phyloP scores from a whole-genome alignment of 2,797 vertebrate genomes.

The Sebastes iracundus region DNA sequence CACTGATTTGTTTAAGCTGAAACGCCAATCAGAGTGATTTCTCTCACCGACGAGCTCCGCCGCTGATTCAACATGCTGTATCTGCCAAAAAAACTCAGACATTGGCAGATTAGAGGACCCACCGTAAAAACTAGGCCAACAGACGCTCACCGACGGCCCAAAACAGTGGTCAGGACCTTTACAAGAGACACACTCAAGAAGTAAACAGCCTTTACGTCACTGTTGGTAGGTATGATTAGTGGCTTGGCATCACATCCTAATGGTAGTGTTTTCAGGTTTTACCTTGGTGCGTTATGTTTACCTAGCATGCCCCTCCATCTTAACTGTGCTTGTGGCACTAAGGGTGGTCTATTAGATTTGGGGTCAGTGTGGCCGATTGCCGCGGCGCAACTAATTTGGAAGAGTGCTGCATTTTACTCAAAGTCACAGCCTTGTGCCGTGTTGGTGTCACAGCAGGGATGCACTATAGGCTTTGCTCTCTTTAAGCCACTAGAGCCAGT shows the following conservation, averaged over 20 bases:
- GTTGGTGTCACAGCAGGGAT: neutral
- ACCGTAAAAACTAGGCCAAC: too few species aligned
- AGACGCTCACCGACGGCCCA: too few species aligned
- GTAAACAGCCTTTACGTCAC: neutral
- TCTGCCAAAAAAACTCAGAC: too few species aligned
- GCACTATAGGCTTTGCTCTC: neutral
- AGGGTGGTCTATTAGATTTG: neutral
- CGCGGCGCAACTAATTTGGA: neutral
- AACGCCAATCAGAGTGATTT: too few species aligned
- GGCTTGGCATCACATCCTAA: neutral
- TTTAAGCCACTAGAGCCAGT: neutral
- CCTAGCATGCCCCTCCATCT: neutral
- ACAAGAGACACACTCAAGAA: neutral
- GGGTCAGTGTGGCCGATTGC: neutral
- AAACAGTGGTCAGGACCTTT: too few species aligned
- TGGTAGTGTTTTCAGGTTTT: neutral
- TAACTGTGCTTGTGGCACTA: neutral
- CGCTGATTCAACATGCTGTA: too few species aligned
- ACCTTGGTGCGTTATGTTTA: neutral
- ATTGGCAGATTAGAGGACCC: too few species aligned
- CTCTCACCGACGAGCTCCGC: too few species aligned
- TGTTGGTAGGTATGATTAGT: neutral
- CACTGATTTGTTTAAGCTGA: too few species aligned
- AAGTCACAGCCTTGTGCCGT: neutral
- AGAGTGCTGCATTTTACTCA: neutral